A percentile compares a stretch with the other conserved stretches of the same genome.
These are phyloP conservation scores for Oxygymnocypris stewartii DNA, from an alignment of 2,113 vertebrate genomes.

Conservation along the genomic window DNA sequence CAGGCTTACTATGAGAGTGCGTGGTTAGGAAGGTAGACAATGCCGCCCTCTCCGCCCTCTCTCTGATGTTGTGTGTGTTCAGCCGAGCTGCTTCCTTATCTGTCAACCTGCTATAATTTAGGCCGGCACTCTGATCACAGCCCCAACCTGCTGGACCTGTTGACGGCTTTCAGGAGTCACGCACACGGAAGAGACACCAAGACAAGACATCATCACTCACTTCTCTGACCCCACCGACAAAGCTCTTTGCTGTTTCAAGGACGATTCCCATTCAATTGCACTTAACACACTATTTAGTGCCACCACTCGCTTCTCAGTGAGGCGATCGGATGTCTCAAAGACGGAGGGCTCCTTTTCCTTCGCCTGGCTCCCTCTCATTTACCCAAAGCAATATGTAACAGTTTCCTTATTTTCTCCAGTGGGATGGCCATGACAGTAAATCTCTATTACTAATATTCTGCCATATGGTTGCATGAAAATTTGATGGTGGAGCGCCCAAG, in stretches of 20 bases:
- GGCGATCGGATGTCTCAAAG: conserved; percentile 35
- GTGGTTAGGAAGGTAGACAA: conserved; percentile 24
- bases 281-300: conserved; percentile 19
- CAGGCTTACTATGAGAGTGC: conserved; percentile 7
- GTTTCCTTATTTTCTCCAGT: conserved; percentile 90
- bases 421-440: conserved; percentile 92
- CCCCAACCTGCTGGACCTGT: conserved; percentile 52
- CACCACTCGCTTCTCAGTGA: not conserved
- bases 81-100: conserved; percentile 45
- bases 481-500: conserved; percentile 92
- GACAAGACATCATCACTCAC: conserved; percentile 38
- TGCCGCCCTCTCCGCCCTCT: conserved; percentile 28
- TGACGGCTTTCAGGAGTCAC: conserved; percentile 32
- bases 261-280: conserved; percentile 30
- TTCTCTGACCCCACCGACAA: conserved; percentile 19
- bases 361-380: conserved; percentile 88
- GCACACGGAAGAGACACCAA: not conserved
- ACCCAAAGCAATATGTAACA: conserved; percentile 91
- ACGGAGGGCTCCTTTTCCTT: conserved; percentile 78
- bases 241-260: conserved; percentile 18
- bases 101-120: conserved; percentile 51
- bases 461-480: conserved; percentile 99
- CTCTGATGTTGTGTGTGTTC: conserved; percentile 40
- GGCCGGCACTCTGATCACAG: conserved; percentile 45
- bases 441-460: conserved; percentile 97